Percentiles rank a stretch among this genome's conserved stretches.
phyloP scores from a whole-genome alignment of 2,888 invertebrate species.

The Cryptophagus acutangulus region DNA sequence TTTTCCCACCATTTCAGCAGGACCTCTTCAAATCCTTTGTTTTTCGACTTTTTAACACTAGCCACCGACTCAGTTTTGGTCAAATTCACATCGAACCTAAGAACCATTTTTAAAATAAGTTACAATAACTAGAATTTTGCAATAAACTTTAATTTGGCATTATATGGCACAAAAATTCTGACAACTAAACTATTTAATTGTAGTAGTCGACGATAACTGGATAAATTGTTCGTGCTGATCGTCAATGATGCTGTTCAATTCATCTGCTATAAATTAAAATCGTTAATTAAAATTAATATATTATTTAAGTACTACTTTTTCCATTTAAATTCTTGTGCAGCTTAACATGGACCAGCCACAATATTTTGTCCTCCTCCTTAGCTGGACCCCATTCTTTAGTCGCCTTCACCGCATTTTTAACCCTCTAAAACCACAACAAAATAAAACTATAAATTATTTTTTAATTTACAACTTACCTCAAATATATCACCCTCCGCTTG shows the following conservation, averaged over 20 bases:
- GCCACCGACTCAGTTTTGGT: too few species aligned
- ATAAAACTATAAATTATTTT: constrained; percentile 1
- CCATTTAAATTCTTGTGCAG: constrained; percentile 5
- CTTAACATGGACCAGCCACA: constrained; percentile 32
- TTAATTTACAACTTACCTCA: constrained; percentile 41
- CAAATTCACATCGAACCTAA: too few species aligned
- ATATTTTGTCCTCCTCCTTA: constrained; percentile 37
- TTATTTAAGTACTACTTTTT: neutral
- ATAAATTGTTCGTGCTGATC: constrained; percentile 32
- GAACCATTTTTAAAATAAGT: too few species aligned
- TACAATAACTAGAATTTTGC: too few species aligned
- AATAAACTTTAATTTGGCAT: too few species aligned
- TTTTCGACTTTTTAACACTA: too few species aligned
- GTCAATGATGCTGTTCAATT: constrained; percentile 13
- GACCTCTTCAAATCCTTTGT: too few species aligned
- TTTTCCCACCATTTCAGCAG: constrained; percentile 39
- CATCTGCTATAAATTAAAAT: neutral
- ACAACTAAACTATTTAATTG: neutral
- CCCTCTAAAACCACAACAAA: constrained; percentile 30
- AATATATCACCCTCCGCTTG: constrained; percentile 41
- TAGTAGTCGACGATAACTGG: constrained; percentile 27
- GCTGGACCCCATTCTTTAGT: constrained; percentile 59
- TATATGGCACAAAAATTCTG: too few species aligned
- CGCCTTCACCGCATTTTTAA: constrained; percentile 40
- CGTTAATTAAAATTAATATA: neutral